These are phyloP conservation scores for Rhabdomys pumilio DNA, from an alignment of 2,797 vertebrate genomes.

Conservation along the genomic window DNA sequence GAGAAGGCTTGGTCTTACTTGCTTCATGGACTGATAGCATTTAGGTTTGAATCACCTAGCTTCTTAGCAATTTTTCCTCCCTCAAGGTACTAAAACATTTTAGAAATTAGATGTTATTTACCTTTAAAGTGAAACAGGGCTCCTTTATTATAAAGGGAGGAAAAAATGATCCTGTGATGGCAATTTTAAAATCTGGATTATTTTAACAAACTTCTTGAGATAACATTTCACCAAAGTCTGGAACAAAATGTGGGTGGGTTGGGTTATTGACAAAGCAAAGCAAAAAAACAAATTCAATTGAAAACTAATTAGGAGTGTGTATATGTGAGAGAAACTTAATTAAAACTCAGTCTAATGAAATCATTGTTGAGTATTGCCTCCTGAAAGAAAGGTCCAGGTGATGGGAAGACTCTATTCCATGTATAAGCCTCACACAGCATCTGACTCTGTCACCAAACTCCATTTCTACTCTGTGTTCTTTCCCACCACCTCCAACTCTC, in stretches of 20 bases:
- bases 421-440: not conserved
- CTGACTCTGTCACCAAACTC: not conserved
- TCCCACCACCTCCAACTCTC: not conserved
- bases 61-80: constrained; percentile 10
- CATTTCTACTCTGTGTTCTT: not conserved
- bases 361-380: constrained; percentile 28
- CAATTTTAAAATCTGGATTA: constrained; percentile 9
- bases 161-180: not conserved
- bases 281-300: not conserved
- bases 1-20: not conserved
- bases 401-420: not conserved
- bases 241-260: not conserved
- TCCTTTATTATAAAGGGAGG: not conserved
- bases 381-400: constrained; percentile 15
- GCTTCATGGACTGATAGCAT: not conserved
- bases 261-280: not conserved
- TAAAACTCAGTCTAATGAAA: constrained; percentile 40
- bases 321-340: constrained; percentile 20
- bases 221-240: constrained; percentile 33
- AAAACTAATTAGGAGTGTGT: constrained; percentile 50
- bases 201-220: not conserved
- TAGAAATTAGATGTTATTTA: not conserved
- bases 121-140: not conserved
- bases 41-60: not conserved
- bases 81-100: constrained; percentile 22